Base-by-base conservation (phyloP, 1,140 invertebrate genomes). In the Euwallacea fornicatus region DNA sequence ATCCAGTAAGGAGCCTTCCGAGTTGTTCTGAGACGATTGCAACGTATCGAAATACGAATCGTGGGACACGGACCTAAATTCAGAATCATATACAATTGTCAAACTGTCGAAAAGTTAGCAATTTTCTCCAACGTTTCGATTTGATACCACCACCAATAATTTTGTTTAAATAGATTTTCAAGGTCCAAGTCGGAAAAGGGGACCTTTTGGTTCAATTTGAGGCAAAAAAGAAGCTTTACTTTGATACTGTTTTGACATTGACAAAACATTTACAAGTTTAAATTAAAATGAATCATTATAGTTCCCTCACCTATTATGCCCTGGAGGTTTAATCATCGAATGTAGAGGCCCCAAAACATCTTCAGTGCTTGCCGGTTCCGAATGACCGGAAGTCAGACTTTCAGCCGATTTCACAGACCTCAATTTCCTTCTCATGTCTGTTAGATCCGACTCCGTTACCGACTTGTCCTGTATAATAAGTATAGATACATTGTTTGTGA, bases 11-110 rank as follows among this genome's bases (percentile, higher is more conserved):
- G 78, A 84, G 77, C 76, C 82, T 73, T 76, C 83, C 67, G 79
- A 85, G 69, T 81, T 83, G 74, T 83, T 78, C 62, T 85, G 85
- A 65, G 76, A 88, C 63, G 79, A 84, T 82, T 76, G 87, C 76
- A 79, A 78, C 74, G 78, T 86, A 83, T 96, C 93, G 83, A 97
- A 97, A 82, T 96, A 97, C 0, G 94, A 96, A 81, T 97, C 94
- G 80, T 96, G 94, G 0, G 93, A 96, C 0, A 94, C 91, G 0
- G 93, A 95, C 62, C 91, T 84, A 73, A 7, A 64, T 69, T 33
- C 21, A 33, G 21, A 33, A 33, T 33, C 4, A 33, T 33, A 33
- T 33, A 33, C 21, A 33, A 33, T 33, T 33, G 21, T 33, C 21
- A 33, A 33, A 33, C 4, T 33, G 21, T 33, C 1, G 21, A 4